Evolutionary conservation across 2,797 vertebrate species (phyloP).

Genomic region (Scolopax rusticola): DNA sequence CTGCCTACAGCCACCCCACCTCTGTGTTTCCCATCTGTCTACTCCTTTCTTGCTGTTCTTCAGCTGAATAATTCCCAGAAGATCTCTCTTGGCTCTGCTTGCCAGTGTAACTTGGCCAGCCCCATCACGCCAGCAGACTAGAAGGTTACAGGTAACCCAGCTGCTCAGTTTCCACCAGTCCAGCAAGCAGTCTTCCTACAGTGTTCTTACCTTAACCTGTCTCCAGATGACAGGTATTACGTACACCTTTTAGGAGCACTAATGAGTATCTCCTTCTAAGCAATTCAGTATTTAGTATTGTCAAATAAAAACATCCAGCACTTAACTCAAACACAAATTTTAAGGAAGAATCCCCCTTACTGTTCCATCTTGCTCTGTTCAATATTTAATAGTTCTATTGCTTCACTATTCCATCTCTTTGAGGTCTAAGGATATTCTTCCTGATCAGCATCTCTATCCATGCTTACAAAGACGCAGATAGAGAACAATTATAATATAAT

Average conservation of each 20-base stretch:
- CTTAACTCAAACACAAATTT: background rate
- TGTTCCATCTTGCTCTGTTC: background rate
- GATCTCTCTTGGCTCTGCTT: background rate
- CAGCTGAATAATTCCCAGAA: background rate
- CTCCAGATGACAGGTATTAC: background rate
- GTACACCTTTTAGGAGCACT: background rate
- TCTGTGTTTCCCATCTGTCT: slow-evolving; percentile 45
- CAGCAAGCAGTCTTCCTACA: background rate
- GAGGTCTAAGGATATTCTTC: background rate
- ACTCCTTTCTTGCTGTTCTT: background rate
- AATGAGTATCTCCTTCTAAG: background rate
- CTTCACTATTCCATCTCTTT: background rate
- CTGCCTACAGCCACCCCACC: slow-evolving; percentile 46
- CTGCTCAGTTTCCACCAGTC: background rate
- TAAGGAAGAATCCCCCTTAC: background rate
- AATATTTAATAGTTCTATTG: background rate
- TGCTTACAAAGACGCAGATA: background rate
- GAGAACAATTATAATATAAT: background rate
- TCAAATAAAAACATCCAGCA: background rate
- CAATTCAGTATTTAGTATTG: background rate
- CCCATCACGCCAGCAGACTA: background rate
- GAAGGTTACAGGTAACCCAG: background rate
- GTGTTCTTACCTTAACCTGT: background rate
- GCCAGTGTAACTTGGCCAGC: background rate
- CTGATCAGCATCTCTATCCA: background rate